Conservation (phyloP, 2,113 vertebrate species). For the Isurus oxyrinchus region DNA sequence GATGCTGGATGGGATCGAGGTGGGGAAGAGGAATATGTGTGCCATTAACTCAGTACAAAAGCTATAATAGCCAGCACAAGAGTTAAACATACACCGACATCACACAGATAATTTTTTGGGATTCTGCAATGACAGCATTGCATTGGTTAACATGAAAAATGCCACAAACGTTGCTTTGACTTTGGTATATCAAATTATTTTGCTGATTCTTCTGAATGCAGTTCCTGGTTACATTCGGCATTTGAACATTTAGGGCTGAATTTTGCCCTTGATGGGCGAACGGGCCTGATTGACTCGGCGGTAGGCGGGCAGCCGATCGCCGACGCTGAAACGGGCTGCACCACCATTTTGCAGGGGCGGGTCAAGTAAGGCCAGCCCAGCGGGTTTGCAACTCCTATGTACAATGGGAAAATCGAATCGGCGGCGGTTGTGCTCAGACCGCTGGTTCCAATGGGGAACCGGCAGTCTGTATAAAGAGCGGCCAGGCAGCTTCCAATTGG, state of each 20-base stretch:
- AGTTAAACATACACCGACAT: not conserved
- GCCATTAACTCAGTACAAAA: not conserved
- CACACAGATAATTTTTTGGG: not conserved
- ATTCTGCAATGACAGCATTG: not conserved
- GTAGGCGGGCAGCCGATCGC: too few species aligned
- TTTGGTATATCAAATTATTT: not conserved
- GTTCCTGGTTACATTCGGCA: not conserved
- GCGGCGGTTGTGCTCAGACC: too few species aligned
- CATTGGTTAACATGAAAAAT: not conserved
- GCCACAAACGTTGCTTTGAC: not conserved
- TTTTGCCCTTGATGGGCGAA: too few species aligned
- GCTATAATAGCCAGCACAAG: not conserved
- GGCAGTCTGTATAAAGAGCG: too few species aligned
- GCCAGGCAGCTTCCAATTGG: too few species aligned
- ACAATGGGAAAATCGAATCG: too few species aligned
- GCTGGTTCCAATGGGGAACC: too few species aligned
- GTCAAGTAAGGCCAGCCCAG: too few species aligned
- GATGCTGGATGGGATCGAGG: not conserved
- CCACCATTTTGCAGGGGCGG: too few species aligned
- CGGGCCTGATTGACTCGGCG: too few species aligned
- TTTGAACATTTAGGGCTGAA: not conserved
- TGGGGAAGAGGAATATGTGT: not conserved
- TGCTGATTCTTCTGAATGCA: not conserved
- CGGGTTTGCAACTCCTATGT: too few species aligned
- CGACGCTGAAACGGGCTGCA: too few species aligned